These are phyloP conservation scores for Todiramphus saurophagus DNA, from an alignment of 2,113 vertebrate genomes.

Conservation along the genomic window DNA sequence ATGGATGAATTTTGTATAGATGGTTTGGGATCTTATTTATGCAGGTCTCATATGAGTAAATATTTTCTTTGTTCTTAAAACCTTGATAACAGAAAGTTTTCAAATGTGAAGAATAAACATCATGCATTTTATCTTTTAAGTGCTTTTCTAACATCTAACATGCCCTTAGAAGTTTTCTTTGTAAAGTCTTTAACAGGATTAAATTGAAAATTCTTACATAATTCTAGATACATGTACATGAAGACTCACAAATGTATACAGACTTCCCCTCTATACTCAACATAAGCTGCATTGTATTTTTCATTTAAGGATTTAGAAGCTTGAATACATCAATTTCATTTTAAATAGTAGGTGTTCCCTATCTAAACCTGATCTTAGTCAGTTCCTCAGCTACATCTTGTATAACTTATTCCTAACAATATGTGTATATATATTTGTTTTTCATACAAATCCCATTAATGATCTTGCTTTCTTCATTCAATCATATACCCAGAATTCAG, in stretches of 20 bases:
- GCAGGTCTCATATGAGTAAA: background rate
- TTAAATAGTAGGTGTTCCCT: background rate
- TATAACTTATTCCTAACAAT: background rate
- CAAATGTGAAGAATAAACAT: background rate
- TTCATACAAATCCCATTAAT: background rate
- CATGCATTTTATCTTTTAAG: background rate
- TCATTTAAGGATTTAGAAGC: background rate
- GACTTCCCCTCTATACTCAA: background rate
- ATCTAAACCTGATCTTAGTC: background rate
- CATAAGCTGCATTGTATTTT: background rate
- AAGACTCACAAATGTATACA: background rate
- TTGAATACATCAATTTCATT: background rate
- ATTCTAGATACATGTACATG: background rate
- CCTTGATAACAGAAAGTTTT: background rate
- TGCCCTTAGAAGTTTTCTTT: background rate
- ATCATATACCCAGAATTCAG: background rate
- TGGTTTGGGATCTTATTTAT: background rate
- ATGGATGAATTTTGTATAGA: background rate
- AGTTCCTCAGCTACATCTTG: background rate
- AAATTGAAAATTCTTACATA: background rate
- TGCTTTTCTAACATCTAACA: background rate
- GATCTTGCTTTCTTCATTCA: background rate
- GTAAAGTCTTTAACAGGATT: background rate
- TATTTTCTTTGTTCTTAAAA: background rate
- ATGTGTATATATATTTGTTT: background rate